Conservation (phyloP, 2,888 invertebrate genomes). For the Eulithis testata region DNA sequence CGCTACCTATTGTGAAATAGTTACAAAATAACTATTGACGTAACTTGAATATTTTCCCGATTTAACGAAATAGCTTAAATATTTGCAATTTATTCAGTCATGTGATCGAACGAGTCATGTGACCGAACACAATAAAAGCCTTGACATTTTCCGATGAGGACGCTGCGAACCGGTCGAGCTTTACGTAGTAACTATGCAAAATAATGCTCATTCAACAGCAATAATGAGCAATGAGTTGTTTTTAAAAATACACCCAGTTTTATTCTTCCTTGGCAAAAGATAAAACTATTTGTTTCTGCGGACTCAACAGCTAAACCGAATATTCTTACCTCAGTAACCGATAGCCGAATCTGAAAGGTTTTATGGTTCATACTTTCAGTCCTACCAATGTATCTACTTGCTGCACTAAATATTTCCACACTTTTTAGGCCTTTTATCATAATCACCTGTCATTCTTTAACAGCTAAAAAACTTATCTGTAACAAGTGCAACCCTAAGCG, state of each 20-base stretch:
- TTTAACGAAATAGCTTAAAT: conserved; percentile 39
- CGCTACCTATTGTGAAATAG: background rate
- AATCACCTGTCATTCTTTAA: too few relatives aligned
- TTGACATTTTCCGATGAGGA: conserved; percentile 63
- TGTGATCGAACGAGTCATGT: conserved; percentile 54
- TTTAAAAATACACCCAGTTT: background rate
- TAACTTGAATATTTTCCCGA: conserved; percentile 27
- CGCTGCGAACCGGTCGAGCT: conserved; percentile 57
- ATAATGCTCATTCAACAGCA: conserved; percentile 22
- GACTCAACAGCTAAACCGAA: too few relatives aligned
- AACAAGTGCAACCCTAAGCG: too few relatives aligned
- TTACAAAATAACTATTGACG: conserved; percentile 8
- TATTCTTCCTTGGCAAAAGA: too few relatives aligned
- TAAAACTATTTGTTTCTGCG: too few relatives aligned
- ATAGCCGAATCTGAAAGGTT: too few relatives aligned
- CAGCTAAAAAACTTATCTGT: too few relatives aligned
- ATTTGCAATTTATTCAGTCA: conserved; percentile 42
- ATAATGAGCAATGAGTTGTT: conserved; percentile 3
- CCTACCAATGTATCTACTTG: too few relatives aligned
- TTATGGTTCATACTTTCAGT: too few relatives aligned
- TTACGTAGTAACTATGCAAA: conserved; percentile 43
- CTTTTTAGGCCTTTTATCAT: too few relatives aligned
- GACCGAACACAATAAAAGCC: conserved; percentile 58
- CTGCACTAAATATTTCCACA: too few relatives aligned
- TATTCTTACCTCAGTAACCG: too few relatives aligned